phyloP scores from a whole-genome alignment of 2,888 invertebrate genomes.

The Pandemis corylana region DNA sequence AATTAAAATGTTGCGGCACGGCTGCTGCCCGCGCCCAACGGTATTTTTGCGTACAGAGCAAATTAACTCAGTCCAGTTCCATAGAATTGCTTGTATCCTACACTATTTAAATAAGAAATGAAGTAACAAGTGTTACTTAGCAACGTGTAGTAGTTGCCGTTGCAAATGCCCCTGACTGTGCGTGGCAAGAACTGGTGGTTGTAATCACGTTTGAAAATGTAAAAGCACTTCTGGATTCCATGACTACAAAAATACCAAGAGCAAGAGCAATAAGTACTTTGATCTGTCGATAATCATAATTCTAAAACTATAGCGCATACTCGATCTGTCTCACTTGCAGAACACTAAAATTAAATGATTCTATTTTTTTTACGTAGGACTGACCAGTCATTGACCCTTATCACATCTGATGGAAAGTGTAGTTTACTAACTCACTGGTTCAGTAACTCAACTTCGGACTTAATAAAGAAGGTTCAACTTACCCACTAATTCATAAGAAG shows the following conservation, averaged over 20 bases:
- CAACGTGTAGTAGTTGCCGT: slow-evolving; percentile 15
- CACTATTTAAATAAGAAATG: slow-evolving; percentile 64
- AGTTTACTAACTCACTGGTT: too few relatives aligned
- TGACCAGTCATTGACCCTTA: too few relatives aligned
- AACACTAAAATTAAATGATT: too few relatives aligned
- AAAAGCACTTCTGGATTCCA: not conserved
- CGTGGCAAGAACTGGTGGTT: slow-evolving; percentile 6
- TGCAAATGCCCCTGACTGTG: not conserved
- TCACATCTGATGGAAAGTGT: too few relatives aligned
- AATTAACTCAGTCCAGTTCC: slow-evolving; percentile 66
- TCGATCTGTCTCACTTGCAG: too few relatives aligned
- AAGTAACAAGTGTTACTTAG: slow-evolving; percentile 50
- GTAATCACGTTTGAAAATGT: not conserved
- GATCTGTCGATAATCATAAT: not conserved
- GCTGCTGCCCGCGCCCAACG: slow-evolving; percentile 62
- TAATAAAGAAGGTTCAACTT: too few relatives aligned
- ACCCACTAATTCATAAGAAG: too few relatives aligned
- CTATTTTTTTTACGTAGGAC: too few relatives aligned
- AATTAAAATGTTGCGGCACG: slow-evolving; percentile 81
- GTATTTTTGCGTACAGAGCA: slow-evolving; percentile 59
- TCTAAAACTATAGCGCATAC: not conserved
- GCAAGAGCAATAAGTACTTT: not conserved
- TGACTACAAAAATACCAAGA: not conserved
- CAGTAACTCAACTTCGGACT: too few relatives aligned
- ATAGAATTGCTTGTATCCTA: slow-evolving; percentile 76